A percentile compares a stretch with the other conserved stretches of the same genome.
These are phyloP conservation scores for Lampris megalopsis DNA, from an alignment of 2,113 vertebrate species.

Conservation along the genomic window DNA sequence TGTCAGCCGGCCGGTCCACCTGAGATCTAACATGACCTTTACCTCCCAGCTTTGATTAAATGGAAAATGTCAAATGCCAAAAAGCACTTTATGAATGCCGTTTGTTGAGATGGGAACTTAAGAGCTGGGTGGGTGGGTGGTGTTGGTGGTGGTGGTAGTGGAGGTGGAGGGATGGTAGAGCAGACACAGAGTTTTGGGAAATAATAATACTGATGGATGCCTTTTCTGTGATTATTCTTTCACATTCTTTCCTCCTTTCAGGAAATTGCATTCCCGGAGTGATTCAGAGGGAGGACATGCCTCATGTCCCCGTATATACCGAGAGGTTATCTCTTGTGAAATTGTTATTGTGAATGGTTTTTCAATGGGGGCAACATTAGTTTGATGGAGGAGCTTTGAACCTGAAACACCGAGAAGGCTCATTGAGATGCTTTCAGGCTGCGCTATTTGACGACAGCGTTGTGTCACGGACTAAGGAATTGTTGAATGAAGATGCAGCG, in stretches of 20 bases:
- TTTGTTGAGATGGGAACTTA: conserved; percentile 59
- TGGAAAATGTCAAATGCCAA: conserved; percentile 77
- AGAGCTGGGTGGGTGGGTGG: conserved; percentile 28
- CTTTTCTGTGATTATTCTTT: conserved; percentile 37
- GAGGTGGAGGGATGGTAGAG: background rate
- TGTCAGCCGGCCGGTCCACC: conserved; percentile 63
- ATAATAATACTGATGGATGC: conserved; percentile 59
- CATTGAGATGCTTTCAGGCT: conserved; percentile 19
- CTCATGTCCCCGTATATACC: background rate
- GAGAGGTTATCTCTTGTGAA: conserved; percentile 24
- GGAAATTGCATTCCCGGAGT: conserved; percentile 38
- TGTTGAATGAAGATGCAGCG: conserved; percentile 10
- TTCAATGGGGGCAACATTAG: conserved; percentile 36
- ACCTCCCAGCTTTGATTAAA: conserved; percentile 72
- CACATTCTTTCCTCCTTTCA: conserved; percentile 45
- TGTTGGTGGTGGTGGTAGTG: background rate
- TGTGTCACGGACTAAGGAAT: conserved; percentile 14
- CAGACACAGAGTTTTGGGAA: conserved; percentile 41
- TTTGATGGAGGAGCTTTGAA: conserved; percentile 36
- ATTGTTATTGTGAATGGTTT: conserved; percentile 28
- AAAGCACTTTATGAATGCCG: conserved; percentile 73
- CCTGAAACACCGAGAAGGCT: conserved; percentile 22
- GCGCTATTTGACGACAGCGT: conserved; percentile 29
- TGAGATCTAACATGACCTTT: conserved; percentile 74
- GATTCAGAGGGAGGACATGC: conserved; percentile 5